Evolutionary conservation across 2,888 invertebrate species (phyloP), one percentile per base, ranked within the genome.

Genomic region (Orthosia cruda): DNA sequence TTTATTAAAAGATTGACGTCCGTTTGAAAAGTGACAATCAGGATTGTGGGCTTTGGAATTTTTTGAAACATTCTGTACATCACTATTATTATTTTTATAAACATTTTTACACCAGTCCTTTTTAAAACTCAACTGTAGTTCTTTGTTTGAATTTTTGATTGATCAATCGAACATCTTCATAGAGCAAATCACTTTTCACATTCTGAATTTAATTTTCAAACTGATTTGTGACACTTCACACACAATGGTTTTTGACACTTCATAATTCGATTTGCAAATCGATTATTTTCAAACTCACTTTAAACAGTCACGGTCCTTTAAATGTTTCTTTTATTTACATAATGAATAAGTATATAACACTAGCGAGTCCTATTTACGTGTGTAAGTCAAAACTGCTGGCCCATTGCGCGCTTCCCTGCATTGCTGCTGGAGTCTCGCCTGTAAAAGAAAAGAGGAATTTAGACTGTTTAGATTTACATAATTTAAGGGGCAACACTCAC

Each of bases 351-450:
- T 89, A 89, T 78, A 91, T 80, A 45, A 92, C 83, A 87, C 86
- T 89, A 47, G 91, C 88, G 65, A 91, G 87, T 63, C 84, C 85
- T 62, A 92, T 68, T 49, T 93, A 83, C n/a, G 91, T 91, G 16
- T 91, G 90, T 49, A 93, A 83, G 40, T 91, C 91, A n/a, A 92
- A 91, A 80, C 93, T 92, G 78, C 92, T 92, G 1, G 93, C 89
- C 94, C 96, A 96, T 73, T 95, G 94, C 4, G 95, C 97, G 65
- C 98, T 98, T 89, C 98, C 98, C 95, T 98, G 98, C 98, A 98
- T 98, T 62, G 98, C 98, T 74, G 98, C 98, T 89, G 98, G 98
- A 93, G 98, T 98, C 97, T 98, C 98, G 90, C 98, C 98, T 98
- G n/a, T n/a, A n/a, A n/a, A n/a, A n/a, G n/a, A n/a, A n/a, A n/a